Base-by-base conservation (phyloP, 1,140 invertebrate species). In the Scaptomyza graminum region DNA sequence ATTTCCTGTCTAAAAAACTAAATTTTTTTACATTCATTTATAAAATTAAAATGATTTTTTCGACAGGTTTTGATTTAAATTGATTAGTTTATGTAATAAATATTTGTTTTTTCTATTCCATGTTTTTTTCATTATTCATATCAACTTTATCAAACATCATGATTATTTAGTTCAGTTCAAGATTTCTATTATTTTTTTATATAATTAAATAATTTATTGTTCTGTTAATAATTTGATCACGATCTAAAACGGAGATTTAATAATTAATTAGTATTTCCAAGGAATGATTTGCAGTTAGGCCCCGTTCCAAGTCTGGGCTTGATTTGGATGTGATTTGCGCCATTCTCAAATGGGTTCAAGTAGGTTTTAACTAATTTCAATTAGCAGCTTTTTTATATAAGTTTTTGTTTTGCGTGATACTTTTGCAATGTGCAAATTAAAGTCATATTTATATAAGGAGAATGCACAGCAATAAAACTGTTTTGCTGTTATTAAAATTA, bases 341-440 rank as follows among this genome's bases (percentile, higher is more conserved):
- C 82, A 87, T 78, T 49, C 79, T 69, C 75, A 88, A 87, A 88
- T 88, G 83, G 83, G 83, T 87, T 87, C 83, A 87, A 87, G 83
- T 87, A 83, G 82, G 82, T 87, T 87, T 87, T 87, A 87, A 87
- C 82, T 87, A 88, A 87, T 79, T 87, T 79, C 77, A 70, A 88
- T 87, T 87, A 87, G 79, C 83, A 46, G 83, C 82, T 88, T 83
- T 22, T 88, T 88, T 81, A 64, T 74, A 59, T 61, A 49, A 41
- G 4, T 55, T 37, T 47, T 31, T 47, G 28, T 68, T 68, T 67
- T 55, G 68, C 57, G 59, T 61, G 65, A 67, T 75, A 61, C 55
- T 56, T 79, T 69, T 55, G 50, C 75, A 50, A 80, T 64, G 74
- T 81, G 81, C 78, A 47, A 85, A 81, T 85, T 81, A 18, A 85